Percentiles rank a stretch among this genome's conserved stretches.
phyloP scores from a whole-genome alignment of 92 coral and sea anemone genomes.

The Muricea muricata region DNA sequence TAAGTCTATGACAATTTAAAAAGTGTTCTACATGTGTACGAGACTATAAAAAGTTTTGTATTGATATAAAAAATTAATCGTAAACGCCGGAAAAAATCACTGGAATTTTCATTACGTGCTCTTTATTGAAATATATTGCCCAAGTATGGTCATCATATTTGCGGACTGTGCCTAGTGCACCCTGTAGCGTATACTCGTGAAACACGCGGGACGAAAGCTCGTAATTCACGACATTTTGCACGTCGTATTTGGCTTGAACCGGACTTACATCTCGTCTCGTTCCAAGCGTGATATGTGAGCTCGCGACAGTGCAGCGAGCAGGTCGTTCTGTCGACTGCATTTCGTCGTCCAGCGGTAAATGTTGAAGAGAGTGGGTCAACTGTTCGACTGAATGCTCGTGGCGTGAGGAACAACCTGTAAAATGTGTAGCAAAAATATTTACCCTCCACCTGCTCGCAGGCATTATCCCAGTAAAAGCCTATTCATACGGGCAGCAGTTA shows the following conservation, averaged over 20 bases:
- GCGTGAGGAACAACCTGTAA: no score
- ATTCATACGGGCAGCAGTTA: no score
- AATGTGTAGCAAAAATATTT: no score
- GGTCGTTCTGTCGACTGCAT: slow-evolving; percentile 14
- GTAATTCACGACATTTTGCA: slow-evolving; percentile 33
- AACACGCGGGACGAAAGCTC: slow-evolving; percentile 39
- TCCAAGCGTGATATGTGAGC: slow-evolving; percentile 60
- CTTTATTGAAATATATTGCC: slow-evolving; percentile 48
- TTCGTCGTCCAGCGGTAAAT: neutral
- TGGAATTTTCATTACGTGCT: slow-evolving; percentile 29
- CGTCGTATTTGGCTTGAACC: slow-evolving; percentile 60
- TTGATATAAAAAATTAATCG: neutral
- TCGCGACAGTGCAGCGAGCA: slow-evolving; percentile 44
- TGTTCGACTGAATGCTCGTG: neutral
- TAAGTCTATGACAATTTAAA: no score
- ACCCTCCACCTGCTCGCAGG: no score
- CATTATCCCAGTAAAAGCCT: no score
- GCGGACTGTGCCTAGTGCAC: slow-evolving; percentile 31
- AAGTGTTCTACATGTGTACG: neutral
- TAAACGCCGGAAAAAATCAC: slow-evolving; percentile 63
- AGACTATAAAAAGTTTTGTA: neutral
- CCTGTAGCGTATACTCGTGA: slow-evolving; percentile 18
- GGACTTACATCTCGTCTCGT: slow-evolving; percentile 20
- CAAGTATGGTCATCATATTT: slow-evolving; percentile 38
- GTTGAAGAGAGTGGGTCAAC: neutral